Evolutionary conservation across 1,140 invertebrate genomes (phyloP), one percentile per base, ranked within the genome.

Genomic region (Lepidostoma basale): DNA sequence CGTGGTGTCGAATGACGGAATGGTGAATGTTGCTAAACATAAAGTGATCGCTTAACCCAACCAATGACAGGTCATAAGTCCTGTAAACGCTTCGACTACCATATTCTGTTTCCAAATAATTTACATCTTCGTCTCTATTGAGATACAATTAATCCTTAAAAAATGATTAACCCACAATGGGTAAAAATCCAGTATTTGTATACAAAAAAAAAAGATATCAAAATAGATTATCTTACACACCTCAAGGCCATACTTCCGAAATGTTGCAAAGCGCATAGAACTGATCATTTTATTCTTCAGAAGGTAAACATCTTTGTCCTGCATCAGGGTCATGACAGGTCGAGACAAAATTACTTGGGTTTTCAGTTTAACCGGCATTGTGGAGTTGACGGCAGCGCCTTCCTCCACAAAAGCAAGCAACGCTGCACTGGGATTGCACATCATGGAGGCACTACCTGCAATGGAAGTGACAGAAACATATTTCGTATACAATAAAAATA

Each of bases 391-490:
- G 0, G 74, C 58, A 28, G 74, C 72, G 0, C 52, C 70, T 44
- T 42, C 26, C 68, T 69, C 74, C 12, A 76, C 75, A 0, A 77
- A 74, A 10, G 77, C 77, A 69, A 90, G 88, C 42, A 96, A 83
- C 2, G 90, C 89, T 3, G 89, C 85, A 20, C 93, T 96, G 6
- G 94, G 93, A 76, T 94, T 89, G 63, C 92, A 92, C 1, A 96
- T 79, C 1, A 95, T 81, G 0, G 92, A 93, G 47, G 90, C 90
- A 28, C 84, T 42, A 25, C 40, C 59, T 62, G 40, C 45, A 49
- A 49, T 22, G 33, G 33, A 12, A 5, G n/a, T n/a, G n/a, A n/a
- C n/a, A n/a, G n/a, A n/a, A n/a, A n/a, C n/a, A n/a, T n/a, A n/a
- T n/a, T n/a, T n/a, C n/a, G n/a, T n/a, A n/a, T n/a, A n/a, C n/a